A percentile compares a stretch with the other conserved stretches of the same genome.
These are phyloP conservation scores for Drosophila prostipennis DNA, from an alignment of 2,888 invertebrate species.

Conservation along the genomic window DNA sequence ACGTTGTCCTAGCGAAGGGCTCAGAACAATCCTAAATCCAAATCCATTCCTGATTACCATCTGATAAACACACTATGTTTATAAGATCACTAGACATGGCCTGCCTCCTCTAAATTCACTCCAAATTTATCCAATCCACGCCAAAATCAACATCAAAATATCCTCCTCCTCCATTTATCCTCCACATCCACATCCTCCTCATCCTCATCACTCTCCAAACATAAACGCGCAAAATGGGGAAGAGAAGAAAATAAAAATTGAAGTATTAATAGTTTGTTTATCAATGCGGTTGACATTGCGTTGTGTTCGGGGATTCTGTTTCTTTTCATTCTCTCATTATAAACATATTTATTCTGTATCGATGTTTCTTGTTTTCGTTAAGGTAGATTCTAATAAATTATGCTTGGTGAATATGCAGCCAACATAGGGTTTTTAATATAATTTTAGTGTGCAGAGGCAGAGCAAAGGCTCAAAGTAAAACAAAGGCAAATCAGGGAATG, in stretches of 20 bases:
- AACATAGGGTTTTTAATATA: conserved; percentile 25
- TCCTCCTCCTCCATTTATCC: conserved; percentile 51
- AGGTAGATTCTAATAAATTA: conserved; percentile 57
- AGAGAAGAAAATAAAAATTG: conserved; percentile 72
- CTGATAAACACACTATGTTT: conserved; percentile 27
- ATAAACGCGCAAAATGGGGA: conserved; percentile 77
- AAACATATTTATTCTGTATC: conserved; percentile 59
- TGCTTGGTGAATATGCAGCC: conserved; percentile 36
- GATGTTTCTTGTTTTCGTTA: conserved; percentile 39
- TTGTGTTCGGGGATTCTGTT: conserved; percentile 49
- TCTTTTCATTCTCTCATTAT: conserved; percentile 43
- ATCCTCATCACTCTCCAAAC: conserved; percentile 67
- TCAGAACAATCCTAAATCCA: conserved; percentile 61
- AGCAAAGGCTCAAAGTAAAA: conserved; percentile 24
- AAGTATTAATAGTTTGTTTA: conserved; percentile 69
- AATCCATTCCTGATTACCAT: conserved; percentile 56
- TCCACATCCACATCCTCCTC: conserved; percentile 63
- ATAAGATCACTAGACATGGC: conserved; percentile 48
- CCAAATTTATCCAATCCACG: conserved; percentile 59
- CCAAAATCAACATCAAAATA: conserved; percentile 41
- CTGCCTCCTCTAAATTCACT: conserved; percentile 65
- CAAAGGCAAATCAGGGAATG: conserved; percentile 52
- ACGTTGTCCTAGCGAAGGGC: conserved; percentile 64
- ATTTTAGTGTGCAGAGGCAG: conserved; percentile 5
- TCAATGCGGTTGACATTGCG: conserved; percentile 46